Evolutionary conservation across 2,113 vertebrate genomes (phyloP).

Genomic region (Ascaphus truei): DNA sequence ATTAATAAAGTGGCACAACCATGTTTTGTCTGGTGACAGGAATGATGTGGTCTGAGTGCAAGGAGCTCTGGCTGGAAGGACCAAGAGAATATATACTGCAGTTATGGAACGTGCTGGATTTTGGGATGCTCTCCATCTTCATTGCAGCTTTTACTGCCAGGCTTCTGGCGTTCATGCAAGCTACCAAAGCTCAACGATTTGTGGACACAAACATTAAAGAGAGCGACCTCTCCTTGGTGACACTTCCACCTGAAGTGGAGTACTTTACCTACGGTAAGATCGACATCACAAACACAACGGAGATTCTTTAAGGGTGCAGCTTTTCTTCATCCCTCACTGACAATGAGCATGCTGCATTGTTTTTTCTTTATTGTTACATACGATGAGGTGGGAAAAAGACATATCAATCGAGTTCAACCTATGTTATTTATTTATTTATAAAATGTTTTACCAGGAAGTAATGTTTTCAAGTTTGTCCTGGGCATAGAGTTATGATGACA

Average conservation of each 20-base stretch:
- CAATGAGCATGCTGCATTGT: too few species aligned
- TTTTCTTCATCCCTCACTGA: too few species aligned
- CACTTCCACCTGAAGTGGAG: constrained; percentile 77
- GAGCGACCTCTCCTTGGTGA: constrained; percentile 70
- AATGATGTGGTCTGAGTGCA: constrained; percentile 92
- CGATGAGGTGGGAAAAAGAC: too few species aligned
- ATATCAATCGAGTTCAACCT: too few species aligned
- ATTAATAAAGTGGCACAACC: too few species aligned
- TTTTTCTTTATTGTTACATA: too few species aligned
- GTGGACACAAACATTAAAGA: constrained; percentile 76
- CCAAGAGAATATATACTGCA: constrained; percentile 82
- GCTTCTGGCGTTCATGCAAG: constrained; percentile 79
- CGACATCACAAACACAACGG: neutral
- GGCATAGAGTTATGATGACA: too few species aligned
- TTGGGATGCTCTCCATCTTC: constrained; percentile 87
- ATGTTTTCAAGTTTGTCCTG: too few species aligned
- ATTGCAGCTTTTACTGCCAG: constrained; percentile 82
- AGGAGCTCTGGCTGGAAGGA: constrained; percentile 84
- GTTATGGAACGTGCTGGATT: constrained; percentile 84
- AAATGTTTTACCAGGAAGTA: too few species aligned
- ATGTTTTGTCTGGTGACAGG: constrained; percentile 53
- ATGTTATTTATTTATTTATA: too few species aligned
- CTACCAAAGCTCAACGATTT: constrained; percentile 79
- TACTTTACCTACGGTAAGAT: constrained; percentile 82
- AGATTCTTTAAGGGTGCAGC: too few species aligned